Percentiles rank a stretch among this genome's conserved stretches.
Evolutionary conservation across 2,797 vertebrate genomes (phyloP).

Genomic region (Lepidocolaptes lacrymiger): DNA sequence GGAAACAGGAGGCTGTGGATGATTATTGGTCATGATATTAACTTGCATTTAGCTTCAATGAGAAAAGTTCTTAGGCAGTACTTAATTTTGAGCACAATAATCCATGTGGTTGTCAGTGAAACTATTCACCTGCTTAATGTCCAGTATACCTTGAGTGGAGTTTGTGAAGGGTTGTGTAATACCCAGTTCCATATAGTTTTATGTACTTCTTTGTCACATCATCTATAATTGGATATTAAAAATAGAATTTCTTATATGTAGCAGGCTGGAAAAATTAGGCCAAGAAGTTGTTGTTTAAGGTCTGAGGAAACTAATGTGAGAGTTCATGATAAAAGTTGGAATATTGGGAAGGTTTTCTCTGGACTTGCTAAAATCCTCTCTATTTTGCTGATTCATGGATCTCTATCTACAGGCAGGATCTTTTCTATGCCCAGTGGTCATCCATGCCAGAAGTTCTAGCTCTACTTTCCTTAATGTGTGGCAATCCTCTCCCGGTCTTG

Average conservation of each 20-base stretch:
- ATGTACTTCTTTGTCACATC: background rate
- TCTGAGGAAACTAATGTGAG: background rate
- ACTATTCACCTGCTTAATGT: background rate
- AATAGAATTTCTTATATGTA: background rate
- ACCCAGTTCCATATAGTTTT: background rate
- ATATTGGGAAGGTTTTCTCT: background rate
- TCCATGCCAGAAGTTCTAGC: background rate
- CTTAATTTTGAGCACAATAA: background rate
- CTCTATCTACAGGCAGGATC: background rate
- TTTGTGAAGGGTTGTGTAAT: background rate
- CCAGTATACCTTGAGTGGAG: background rate
- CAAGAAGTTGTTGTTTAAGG: background rate
- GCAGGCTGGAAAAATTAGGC: background rate
- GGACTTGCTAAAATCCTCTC: background rate
- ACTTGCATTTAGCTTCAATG: background rate
- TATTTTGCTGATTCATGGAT: background rate
- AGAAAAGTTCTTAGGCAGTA: conserved; percentile 1
- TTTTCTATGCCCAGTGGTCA: fast-evolving
- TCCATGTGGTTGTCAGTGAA: background rate
- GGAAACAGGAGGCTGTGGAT: background rate
- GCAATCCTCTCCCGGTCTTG: background rate
- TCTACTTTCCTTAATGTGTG: background rate
- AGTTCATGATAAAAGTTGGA: background rate
- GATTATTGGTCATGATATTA: background rate
- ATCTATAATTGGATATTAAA: background rate